Percentiles rank a stretch among this genome's conserved stretches.
These are phyloP conservation scores for Drosophila seclusa DNA, from an alignment of 2,888 invertebrate genomes.

Conservation along the genomic window DNA sequence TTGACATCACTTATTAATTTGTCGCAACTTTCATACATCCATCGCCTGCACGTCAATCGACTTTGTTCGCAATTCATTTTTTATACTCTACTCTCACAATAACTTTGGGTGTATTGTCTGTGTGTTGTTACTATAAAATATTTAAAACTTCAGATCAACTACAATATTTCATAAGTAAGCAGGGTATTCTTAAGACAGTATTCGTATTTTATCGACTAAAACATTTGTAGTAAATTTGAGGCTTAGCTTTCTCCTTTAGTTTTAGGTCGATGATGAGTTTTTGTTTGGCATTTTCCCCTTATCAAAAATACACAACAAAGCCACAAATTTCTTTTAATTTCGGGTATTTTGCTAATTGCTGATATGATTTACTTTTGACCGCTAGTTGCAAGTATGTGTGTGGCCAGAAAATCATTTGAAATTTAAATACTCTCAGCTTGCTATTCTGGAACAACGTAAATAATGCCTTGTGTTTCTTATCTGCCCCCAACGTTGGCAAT, in stretches of 20 bases:
- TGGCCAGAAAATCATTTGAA: slow-evolving; percentile 2
- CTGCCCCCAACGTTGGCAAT: slow-evolving; percentile 14
- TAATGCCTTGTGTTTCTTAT: not conserved
- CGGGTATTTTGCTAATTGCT: slow-evolving; percentile 50
- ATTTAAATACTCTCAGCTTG: slow-evolving; percentile 25
- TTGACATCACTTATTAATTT: slow-evolving; percentile 71
- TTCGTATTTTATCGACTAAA: not conserved
- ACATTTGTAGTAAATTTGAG: not conserved
- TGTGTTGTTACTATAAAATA: not conserved
- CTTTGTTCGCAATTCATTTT: not conserved
- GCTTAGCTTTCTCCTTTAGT: not conserved
- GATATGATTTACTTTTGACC: slow-evolving; percentile 35
- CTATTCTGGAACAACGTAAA: not conserved
- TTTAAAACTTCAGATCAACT: not conserved
- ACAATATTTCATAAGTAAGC: not conserved
- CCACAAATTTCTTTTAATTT: slow-evolving; percentile 60
- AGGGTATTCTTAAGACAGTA: not conserved
- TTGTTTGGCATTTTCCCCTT: slow-evolving; percentile 24
- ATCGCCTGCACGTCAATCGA: slow-evolving; percentile 3
- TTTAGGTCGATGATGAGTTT: slow-evolving; percentile 6
- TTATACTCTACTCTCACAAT: not conserved
- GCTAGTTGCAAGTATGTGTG: slow-evolving; percentile 10
- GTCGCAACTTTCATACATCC: slow-evolving; percentile 32
- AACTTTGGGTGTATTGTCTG: not conserved
- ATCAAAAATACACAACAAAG: slow-evolving; percentile 43